phyloP scores from a whole-genome alignment of 2,113 vertebrate species.

The Megaleporinus macrocephalus region DNA sequence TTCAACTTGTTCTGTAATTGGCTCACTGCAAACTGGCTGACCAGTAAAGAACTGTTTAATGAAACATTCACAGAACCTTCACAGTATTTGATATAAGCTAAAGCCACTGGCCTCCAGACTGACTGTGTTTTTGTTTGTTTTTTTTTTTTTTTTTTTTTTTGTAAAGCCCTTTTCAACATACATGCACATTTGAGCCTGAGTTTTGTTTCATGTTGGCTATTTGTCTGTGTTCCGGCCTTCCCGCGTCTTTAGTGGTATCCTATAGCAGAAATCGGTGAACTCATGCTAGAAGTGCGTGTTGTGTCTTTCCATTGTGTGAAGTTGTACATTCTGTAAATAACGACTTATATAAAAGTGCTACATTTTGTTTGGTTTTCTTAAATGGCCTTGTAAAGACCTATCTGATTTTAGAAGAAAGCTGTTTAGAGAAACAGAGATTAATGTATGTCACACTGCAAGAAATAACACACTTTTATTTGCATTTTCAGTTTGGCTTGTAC shows the following conservation, averaged over 20 bases:
- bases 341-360: constrained; percentile 78
- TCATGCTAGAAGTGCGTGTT: constrained; percentile 65
- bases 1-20: not conserved
- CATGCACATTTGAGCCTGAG: constrained; percentile 37
- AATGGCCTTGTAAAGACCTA: constrained; percentile 63
- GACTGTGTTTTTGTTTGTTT: not conserved
- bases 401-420: constrained; percentile 61
- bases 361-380: constrained; percentile 72
- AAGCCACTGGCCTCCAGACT: constrained; percentile 1
- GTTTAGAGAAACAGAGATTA: constrained; percentile 45
- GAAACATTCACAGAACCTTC: not conserved
- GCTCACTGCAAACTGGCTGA: not conserved
- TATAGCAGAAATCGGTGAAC: constrained; percentile 61
- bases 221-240: not conserved
- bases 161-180: not conserved
- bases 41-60: not conserved
- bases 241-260: constrained; percentile 55
- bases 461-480: constrained; percentile 43
- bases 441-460: constrained; percentile 37
- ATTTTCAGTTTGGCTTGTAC: not conserved
- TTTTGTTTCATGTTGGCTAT: constrained; percentile 8
- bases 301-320: constrained; percentile 66
- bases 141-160: not conserved
- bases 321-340: constrained; percentile 79
- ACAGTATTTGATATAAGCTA: constrained; percentile 38